phyloP scores from a whole-genome alignment of 1,140 invertebrate species.

The Gonioctena quinquepunctata region DNA sequence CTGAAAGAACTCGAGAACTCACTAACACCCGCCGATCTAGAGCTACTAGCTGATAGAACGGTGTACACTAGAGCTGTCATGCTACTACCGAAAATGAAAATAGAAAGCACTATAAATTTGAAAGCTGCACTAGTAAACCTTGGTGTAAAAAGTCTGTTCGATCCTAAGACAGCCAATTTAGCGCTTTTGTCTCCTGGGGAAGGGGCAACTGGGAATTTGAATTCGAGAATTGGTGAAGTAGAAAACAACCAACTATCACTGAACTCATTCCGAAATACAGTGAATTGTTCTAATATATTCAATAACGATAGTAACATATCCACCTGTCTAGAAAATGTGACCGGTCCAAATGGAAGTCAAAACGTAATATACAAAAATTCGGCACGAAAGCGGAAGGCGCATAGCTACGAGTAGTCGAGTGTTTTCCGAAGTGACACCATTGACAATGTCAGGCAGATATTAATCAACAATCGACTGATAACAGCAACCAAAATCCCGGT shows the following conservation, averaged over 20 bases:
- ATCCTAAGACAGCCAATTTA: constrained; percentile 62
- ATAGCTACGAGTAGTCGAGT: constrained; percentile 22
- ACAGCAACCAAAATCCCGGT: constrained; percentile 55
- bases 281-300: constrained; percentile 48
- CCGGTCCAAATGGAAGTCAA: constrained; percentile 24
- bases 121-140: constrained; percentile 59
- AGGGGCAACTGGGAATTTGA: background rate
- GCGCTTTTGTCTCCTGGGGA: constrained; percentile 59
- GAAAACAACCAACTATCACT: constrained; percentile 19
- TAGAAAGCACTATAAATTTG: constrained; percentile 63
- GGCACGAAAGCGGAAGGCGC: constrained; percentile 46
- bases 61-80: constrained; percentile 60
- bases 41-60: constrained; percentile 59
- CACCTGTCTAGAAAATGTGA: constrained; percentile 37
- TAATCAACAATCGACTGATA: constrained; percentile 36
- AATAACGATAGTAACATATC: constrained; percentile 22
- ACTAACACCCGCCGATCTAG: constrained; percentile 59
- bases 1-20: constrained; percentile 58
- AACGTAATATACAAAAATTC: constrained; percentile 44
- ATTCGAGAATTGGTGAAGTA: background rate
- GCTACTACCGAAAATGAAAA: constrained; percentile 69
- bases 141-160: constrained; percentile 64
- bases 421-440: constrained; percentile 26
- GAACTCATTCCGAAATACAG: constrained; percentile 28
- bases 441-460: constrained; percentile 40